These are phyloP conservation scores for Aricia artaxerxes DNA, from an alignment of 2,888 invertebrate genomes.

Conservation along the genomic window DNA sequence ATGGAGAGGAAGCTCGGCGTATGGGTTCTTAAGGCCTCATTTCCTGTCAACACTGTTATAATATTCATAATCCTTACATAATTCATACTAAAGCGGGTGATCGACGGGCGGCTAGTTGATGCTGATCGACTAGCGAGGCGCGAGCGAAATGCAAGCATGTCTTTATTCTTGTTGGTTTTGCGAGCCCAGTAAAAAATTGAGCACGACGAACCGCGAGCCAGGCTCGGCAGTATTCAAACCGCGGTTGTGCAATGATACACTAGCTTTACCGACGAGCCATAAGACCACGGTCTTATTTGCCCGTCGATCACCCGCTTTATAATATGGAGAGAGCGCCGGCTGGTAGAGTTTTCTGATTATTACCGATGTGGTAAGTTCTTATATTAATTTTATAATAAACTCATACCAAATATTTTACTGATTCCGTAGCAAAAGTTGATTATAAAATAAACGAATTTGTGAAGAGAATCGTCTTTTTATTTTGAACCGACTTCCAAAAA, in stretches of 20 bases:
- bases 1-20: constrained; percentile 38
- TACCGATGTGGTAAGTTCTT: no score
- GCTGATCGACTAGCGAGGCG: neutral
- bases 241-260: neutral
- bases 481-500: no score
- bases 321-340: neutral
- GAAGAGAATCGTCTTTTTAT: no score
- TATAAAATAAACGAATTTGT: no score
- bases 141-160: neutral
- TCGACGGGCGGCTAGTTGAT: neutral
- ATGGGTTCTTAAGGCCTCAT: constrained; percentile 39
- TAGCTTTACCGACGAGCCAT: neutral
- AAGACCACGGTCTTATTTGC: neutral
- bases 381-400: no score
- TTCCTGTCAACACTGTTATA: constrained; percentile 34
- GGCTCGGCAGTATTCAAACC: no score
- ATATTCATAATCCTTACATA: neutral
- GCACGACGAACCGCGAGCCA: no score
- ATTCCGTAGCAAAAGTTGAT: no score
- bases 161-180: neutral
- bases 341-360: no score
- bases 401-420: no score
- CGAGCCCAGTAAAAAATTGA: neutral
- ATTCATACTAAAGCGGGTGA: neutral
- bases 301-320: neutral